Evolutionary conservation across 2,888 invertebrate species (phyloP).

Genomic region (Endotricha flammealis): DNA sequence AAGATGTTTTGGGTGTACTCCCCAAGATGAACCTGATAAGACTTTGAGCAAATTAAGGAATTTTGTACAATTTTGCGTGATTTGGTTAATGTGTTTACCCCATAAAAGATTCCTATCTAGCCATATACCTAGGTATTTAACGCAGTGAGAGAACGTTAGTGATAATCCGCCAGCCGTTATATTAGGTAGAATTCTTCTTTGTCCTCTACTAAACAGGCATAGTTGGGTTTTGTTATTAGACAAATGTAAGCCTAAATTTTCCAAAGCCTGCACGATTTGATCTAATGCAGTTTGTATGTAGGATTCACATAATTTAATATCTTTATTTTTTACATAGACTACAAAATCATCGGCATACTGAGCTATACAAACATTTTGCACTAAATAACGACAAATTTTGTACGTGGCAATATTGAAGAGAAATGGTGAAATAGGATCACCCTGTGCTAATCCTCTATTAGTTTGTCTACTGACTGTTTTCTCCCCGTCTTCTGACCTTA

Average conservation of each 20-base stretch:
- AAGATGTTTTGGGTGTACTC: not conserved
- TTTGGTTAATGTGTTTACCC: conserved; percentile 2
- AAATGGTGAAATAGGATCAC: conserved; percentile 6
- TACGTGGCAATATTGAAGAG: conserved; percentile 8
- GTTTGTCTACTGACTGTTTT: not conserved
- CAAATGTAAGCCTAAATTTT: not conserved
- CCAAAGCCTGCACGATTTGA: not conserved
- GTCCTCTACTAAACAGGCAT: conserved; percentile 4
- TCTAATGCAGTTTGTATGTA: not conserved
- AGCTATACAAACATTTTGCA: conserved; percentile 3
- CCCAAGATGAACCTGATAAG: not conserved
- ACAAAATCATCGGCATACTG: conserved; percentile 7
- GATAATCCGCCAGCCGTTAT: not conserved
- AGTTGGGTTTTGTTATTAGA: conserved; percentile 1
- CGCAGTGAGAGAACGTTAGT: not conserved
- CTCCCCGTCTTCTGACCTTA: not conserved
- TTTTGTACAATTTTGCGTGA: not conserved
- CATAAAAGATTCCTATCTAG: not conserved
- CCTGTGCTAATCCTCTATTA: no score
- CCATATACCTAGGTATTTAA: not conserved
- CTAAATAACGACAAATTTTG: conserved; percentile 1
- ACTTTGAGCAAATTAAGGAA: not conserved
- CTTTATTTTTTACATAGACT: not conserved
- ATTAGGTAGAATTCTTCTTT: not conserved
- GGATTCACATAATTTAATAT: not conserved